Evolutionary conservation across 2,888 invertebrate species (phyloP).

Genomic region (Tanytarsus gracilentus): DNA sequence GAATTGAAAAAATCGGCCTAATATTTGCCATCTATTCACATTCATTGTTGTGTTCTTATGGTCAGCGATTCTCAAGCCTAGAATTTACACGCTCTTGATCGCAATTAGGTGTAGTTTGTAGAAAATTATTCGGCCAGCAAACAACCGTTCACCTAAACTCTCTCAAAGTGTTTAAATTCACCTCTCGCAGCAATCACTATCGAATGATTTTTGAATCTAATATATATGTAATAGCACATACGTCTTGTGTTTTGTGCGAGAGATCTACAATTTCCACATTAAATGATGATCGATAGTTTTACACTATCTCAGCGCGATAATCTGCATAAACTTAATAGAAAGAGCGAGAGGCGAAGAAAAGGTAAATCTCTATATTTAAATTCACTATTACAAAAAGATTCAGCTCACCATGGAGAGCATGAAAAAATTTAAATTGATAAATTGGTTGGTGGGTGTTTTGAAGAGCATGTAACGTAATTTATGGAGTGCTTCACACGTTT

Average conservation of each 20-base stretch:
- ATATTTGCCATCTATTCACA: neutral
- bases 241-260: too few relatives aligned
- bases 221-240: too few relatives aligned
- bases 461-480: neutral
- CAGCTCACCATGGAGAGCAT: neutral
- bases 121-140: neutral
- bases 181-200: too few relatives aligned
- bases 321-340: neutral
- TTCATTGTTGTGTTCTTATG: neutral
- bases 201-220: too few relatives aligned
- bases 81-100: neutral
- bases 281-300: too few relatives aligned
- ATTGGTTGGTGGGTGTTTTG: neutral
- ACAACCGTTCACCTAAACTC: too few relatives aligned
- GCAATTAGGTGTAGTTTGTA: conserved; percentile 5
- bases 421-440: neutral
- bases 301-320: neutral
- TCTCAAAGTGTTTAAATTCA: too few relatives aligned
- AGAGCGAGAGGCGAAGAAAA: neutral
- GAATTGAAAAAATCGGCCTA: neutral
- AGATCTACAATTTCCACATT: too few relatives aligned
- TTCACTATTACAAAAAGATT: conserved; percentile 20
- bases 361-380: conserved; percentile 20
- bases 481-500: neutral
- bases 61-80: conserved; percentile 6